Conservation (phyloP, 2,113 vertebrate species). For the Psilopsiagon aymara region DNA sequence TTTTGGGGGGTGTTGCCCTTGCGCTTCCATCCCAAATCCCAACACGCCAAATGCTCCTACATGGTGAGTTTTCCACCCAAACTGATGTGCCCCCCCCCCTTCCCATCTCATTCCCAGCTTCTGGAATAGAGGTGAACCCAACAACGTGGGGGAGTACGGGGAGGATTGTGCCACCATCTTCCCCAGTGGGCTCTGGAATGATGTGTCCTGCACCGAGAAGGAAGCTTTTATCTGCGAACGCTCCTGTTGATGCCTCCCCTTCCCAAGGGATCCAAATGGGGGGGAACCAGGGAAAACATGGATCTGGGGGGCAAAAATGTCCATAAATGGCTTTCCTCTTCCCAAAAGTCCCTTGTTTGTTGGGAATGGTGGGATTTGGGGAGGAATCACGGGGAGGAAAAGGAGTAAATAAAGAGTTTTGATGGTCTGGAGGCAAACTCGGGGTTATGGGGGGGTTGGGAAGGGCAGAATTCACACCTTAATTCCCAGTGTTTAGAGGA, state of each 20-base stretch:
- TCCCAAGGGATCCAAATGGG: background rate
- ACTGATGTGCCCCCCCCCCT: fast-evolving
- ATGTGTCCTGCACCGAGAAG: fast-evolving
- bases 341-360: background rate
- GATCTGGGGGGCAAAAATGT: background rate
- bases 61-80: background rate
- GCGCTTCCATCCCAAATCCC: background rate
- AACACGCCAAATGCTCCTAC: background rate
- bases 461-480: background rate
- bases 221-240: background rate
- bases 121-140: slow-evolving; percentile 32
- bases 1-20: background rate
- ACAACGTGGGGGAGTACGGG: background rate
- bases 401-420: background rate
- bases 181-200: background rate
- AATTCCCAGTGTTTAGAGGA: background rate
- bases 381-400: background rate
- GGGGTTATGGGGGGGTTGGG: background rate
- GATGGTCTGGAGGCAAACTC: background rate
- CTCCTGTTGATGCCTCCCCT: background rate
- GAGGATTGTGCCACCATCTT: background rate
- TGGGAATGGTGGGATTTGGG: background rate
- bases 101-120: background rate
- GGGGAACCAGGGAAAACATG: background rate
- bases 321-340: background rate